These are phyloP conservation scores for Branchellion lobata DNA, from an alignment of 2,888 invertebrate genomes.

Conservation along the genomic window DNA sequence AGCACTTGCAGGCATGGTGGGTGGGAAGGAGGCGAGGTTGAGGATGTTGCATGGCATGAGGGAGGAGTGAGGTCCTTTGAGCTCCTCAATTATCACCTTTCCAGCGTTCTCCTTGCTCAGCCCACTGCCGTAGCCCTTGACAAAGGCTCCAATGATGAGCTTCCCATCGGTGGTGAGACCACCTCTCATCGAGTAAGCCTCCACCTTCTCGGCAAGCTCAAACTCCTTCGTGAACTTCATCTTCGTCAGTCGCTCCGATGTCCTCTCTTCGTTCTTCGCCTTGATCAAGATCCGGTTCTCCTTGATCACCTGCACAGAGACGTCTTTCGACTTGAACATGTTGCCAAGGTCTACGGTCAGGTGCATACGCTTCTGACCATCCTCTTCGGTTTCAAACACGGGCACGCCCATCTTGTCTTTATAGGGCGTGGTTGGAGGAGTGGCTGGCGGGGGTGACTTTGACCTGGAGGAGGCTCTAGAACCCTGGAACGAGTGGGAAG, in stretches of 20 bases:
- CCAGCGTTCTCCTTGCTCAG: conserved; percentile 45
- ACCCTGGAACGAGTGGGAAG: conserved; percentile 51
- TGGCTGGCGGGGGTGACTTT: conserved; percentile 50
- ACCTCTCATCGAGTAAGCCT: conserved; percentile 51
- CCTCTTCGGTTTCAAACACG: conserved; percentile 36
- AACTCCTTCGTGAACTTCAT: conserved; percentile 52
- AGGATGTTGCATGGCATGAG: conserved; percentile 46
- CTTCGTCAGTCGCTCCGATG: conserved; percentile 51
- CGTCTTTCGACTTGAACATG: conserved; percentile 46
- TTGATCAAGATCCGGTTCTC: conserved; percentile 52
- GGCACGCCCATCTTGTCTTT: conserved; percentile 44
- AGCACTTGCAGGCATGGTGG: conserved; percentile 43
- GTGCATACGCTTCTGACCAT: conserved; percentile 45
- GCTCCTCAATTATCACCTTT: conserved; percentile 42
- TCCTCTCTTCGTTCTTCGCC: conserved; percentile 53
- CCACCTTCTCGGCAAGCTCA: conserved; percentile 53
- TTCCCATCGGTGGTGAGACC: conserved; percentile 51
- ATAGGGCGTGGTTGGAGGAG: conserved; percentile 42
- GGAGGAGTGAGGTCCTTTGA: conserved; percentile 37
- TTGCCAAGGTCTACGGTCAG: conserved; percentile 45
- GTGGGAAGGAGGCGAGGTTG: conserved; percentile 45
- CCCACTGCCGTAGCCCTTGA: conserved; percentile 48
- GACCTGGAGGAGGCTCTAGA: conserved; percentile 49
- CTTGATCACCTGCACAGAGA: conserved; percentile 50
- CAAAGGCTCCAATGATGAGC: conserved; percentile 52